Base-by-base conservation (phyloP, 2,888 invertebrate species). In the Blastobasis adustella region DNA sequence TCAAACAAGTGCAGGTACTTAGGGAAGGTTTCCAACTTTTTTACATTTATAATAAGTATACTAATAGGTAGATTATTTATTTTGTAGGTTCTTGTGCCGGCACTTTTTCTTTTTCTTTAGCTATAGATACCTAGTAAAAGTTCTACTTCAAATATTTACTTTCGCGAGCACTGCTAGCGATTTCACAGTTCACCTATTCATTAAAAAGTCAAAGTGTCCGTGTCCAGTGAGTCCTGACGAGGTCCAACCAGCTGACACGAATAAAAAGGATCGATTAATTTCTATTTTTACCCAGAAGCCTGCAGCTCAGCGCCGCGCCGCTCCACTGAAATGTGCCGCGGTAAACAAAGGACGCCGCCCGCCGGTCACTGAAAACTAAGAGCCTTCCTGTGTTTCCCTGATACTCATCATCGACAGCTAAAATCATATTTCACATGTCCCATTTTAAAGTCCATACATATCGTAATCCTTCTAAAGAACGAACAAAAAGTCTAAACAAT, bases 181-280 rank as follows among this genome's bases (percentile, higher is more conserved):
- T 23, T 23, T 23, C 23, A 23, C 23, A 23, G 23, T 23, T 23
- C 23, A 10, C 41, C 36, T 46, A 38, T 10, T 46, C n/a, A 10
- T 38, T 49, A 37, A 49, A 47, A 49, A 45, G 45, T 49, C 45
- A 23, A 39, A 39, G 1, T 10, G 38, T 45, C 38, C 45, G 43
- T 49, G 48, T 48, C 37, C 8, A 37, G 37, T 37, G 37, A n/a
- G 37, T 37, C 63, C 68, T 69, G 71, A 69, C 71, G 67, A 71
- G 67, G 68, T 71, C 72, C 67, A 69, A 77, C 63, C 76, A 75
- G 76, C 73, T 85, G 84, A 85, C 86, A 82, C 80, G 72, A 78
- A 82, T 84, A 80, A 80, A 23, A 75, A 73, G 77, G 77, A 87
- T 87, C 87, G 87, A 87, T 88, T 82, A 79, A 73, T 73, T 79